Conservation (phyloP, 2,888 invertebrate genomes). For the Meiosimyza decipiens region DNA sequence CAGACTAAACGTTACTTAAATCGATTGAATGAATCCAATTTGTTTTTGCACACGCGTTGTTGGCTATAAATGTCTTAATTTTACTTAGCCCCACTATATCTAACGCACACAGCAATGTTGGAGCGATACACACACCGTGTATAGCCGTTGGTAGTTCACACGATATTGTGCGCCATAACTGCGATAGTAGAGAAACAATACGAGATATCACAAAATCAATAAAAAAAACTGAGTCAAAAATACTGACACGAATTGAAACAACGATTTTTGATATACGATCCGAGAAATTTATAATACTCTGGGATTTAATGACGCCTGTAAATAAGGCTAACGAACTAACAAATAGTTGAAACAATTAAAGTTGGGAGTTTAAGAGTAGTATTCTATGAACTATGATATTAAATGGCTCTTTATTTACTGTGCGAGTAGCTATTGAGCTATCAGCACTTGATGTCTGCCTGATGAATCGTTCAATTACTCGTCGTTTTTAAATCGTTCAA, state of each 20-base stretch:
- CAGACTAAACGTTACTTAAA: constrained; percentile 51
- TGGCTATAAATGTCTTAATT: not conserved
- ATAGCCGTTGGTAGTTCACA: not conserved
- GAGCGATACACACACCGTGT: not conserved
- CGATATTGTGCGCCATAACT: not conserved
- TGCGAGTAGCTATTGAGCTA: not conserved
- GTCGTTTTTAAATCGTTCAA: not conserved
- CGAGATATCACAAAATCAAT: no score
- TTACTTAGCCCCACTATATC: not conserved
- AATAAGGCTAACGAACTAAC: constrained; percentile 10
- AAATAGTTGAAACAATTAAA: not conserved
- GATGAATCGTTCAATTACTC: not conserved
- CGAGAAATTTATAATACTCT: not conserved
- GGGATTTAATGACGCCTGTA: not conserved
- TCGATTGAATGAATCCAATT: constrained; percentile 43
- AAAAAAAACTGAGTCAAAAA: no score
- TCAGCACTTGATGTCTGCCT: not conserved
- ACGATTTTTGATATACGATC: no score
- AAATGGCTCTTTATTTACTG: not conserved
- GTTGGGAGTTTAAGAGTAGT: no score
- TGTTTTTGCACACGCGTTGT: not conserved
- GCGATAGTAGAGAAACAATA: not conserved
- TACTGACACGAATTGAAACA: no score
- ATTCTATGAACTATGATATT: no score
- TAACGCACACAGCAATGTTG: not conserved